A percentile compares a stretch with the other conserved stretches of the same genome.
Evolutionary conservation across 2,888 invertebrate species (phyloP).

Genomic region (Strigamia maritima): DNA sequence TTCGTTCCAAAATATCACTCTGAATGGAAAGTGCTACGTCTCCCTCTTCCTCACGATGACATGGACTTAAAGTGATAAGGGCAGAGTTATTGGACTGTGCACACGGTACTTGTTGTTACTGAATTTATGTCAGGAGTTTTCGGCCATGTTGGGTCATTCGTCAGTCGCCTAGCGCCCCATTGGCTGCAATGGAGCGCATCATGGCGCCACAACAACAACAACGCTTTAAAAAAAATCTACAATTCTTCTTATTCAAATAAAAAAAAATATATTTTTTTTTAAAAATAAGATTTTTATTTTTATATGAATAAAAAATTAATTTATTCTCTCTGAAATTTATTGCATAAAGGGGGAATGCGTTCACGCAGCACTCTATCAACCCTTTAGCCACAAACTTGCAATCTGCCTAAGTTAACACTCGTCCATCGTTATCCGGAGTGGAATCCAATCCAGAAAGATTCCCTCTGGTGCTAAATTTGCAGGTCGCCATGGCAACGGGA

Average conservation of each 20-base stretch:
- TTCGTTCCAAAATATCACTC: slow-evolving; percentile 13
- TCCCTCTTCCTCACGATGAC: slow-evolving; percentile 1
- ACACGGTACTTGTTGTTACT: slow-evolving; percentile 24
- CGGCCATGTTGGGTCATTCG: slow-evolving; percentile 26
- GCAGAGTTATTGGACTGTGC: slow-evolving; percentile 20
- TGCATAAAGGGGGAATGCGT: neutral
- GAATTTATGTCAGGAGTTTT: slow-evolving; percentile 17
- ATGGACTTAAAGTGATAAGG: slow-evolving; percentile 25
- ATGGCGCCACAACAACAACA: slow-evolving; percentile 21
- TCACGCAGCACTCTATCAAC: neutral
- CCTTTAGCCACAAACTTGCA: slow-evolving; percentile 27
- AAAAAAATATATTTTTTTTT: neutral
- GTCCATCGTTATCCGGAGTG: slow-evolving; percentile 21
- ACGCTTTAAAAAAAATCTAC: neutral
- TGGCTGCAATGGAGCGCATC: slow-evolving; percentile 23
- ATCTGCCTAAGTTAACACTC: slow-evolving; percentile 24
- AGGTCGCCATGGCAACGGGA: slow-evolving; percentile 21
- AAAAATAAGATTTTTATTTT: neutral
- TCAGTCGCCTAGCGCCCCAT: slow-evolving; percentile 14
- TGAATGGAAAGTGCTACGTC: slow-evolving; percentile 12
- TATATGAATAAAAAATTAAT: too few relatives aligned
- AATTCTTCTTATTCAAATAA: neutral
- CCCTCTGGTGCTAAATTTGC: slow-evolving; percentile 24
- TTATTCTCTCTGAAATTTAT: too few relatives aligned
- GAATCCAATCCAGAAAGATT: slow-evolving; percentile 28